These are phyloP conservation scores for Drosophila kanapiae DNA, from an alignment of 1,140 invertebrate species.

Conservation along the genomic window DNA sequence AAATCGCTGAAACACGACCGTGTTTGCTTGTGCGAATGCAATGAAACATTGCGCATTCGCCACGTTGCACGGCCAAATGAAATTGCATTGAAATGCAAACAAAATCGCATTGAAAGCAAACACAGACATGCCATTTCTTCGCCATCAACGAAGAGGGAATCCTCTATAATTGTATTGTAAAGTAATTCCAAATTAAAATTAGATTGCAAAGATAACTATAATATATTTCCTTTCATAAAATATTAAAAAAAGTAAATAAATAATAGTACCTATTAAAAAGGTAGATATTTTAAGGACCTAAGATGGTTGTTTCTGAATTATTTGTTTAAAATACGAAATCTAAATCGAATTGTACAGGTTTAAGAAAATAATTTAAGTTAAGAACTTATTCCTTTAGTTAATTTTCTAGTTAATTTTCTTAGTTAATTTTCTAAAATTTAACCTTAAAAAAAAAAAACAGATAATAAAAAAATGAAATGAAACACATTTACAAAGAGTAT, in stretches of 20 bases:
- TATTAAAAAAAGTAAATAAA: no score
- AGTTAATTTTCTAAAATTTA: no score
- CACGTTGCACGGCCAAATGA: conserved; percentile 39
- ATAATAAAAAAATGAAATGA: neutral
- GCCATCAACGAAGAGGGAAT: conserved; percentile 5
- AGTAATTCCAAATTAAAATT: no score
- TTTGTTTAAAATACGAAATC: no score
- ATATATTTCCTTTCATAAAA: no score
- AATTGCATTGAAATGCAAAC: conserved; percentile 45
- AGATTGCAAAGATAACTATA: neutral
- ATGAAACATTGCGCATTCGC: conserved; percentile 68
- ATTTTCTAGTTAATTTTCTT: no score
- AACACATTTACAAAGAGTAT: neutral
- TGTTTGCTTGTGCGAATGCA: conserved; percentile 14
- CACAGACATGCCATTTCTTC: conserved; percentile 16
- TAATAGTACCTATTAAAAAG: no score
- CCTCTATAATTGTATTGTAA: neutral
- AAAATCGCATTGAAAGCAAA: conserved; percentile 29
- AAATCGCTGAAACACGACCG: conserved; percentile 9
- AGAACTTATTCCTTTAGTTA: no score
- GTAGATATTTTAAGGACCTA: no score
- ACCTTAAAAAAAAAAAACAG: neutral
- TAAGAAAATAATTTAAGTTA: no score
- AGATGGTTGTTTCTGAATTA: no score
- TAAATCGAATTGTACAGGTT: no score